Evolutionary conservation across 2,113 vertebrate genomes (phyloP), one percentile per base, ranked within the genome.

Genomic region (Cololabis saira): DNA sequence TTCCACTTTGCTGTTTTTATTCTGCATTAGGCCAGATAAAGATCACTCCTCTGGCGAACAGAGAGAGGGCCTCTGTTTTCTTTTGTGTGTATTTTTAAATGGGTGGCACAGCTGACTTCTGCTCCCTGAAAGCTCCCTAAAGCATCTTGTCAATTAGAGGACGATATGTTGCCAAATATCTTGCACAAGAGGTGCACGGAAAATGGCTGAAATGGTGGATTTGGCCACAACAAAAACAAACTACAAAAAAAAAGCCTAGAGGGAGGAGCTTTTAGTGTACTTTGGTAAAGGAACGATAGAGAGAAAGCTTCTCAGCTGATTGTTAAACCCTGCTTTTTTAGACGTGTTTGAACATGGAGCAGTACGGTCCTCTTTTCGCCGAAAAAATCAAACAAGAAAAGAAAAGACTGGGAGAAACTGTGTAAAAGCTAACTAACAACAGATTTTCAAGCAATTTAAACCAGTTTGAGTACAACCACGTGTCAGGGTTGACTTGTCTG

Each of bases 121-220:
- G 58, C 80, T 70, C 41, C 42, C 54, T 81, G 74, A 81, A 80
- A 87, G 67, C 65, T 37, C 69, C 86, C 81, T 67, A 19, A 22
- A 73, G 81, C 75, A n/a, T 71, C 40, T 33, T 52, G 72, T 83
- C 83, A 83, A 61, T 76, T 80, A 75, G 44, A 61, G 59, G 47
- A 79, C 11, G 54, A 81, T 67, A 60, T 65, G 75, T 42, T 63
- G 61, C 61, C 74, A 59, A 81, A 79, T 67, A 61, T 74, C 41
- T 74, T 63, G 27, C 52, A 56, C 44, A 78, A 63, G 56, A 60
- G 67, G 64, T 61, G 61, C 76, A 58, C 37, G 61, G 27, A 69
- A 52, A 70, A 37, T 0, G 55, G 16, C 59, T 73, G 24, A 82
- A 61, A 78, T 54, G 55, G 47, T 65, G 60, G 78, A 48, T 17